Evolutionary conservation across 2,797 vertebrate genomes (phyloP), one percentile per base, ranked within the genome.

Genomic region (Petrocephalus sullivani): DNA sequence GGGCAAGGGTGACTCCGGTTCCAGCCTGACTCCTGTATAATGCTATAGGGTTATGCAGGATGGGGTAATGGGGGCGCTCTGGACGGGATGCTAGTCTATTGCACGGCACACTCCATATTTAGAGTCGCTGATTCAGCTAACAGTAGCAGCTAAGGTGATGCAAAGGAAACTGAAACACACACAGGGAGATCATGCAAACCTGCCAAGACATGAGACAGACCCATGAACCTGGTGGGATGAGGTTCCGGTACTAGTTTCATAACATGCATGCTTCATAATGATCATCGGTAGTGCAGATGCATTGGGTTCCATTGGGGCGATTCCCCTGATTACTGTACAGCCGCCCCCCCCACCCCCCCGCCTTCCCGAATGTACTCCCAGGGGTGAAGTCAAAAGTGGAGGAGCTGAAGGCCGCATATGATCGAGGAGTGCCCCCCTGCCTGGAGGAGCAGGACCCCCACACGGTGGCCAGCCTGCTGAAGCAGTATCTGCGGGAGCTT

Each of bases 391-490:
- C 75, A n/a, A 81, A 81, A 41, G 19, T 81, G 12, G 75, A 81
- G 41, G 75, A 81, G 75, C 75, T 81, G 41, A 81, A 81, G 41
- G 75, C 75, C 1, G 75, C 75, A 81, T 81, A 81, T 4, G 98
- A 99, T 90, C 96, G 97, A 0, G 98, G 98, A 92, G 98, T 99
- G 92, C 98, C 97, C 90, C 98, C 98, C 1, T 98, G 97, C 91
- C 95, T 99, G 92, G 98, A 99, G 90, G 98, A 99, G 85, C 98
- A 99, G 0, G 98, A 99, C 90, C 98, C 98, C 0, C 98, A 99
- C 91, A 99, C 98, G 0, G 97, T 99, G 0, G 98, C 98, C 95
- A 99, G 98, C 92, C 95, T 99, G 89, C 94, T 99, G 93, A 99
- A 99, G 92, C 98, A 99, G 94, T 99, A 99, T 93, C 94, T 99